Percentiles rank a stretch among this genome's conserved stretches.
phyloP scores from a whole-genome alignment of 2,888 invertebrate genomes.

The Lepetodrilus schrolli region DNA sequence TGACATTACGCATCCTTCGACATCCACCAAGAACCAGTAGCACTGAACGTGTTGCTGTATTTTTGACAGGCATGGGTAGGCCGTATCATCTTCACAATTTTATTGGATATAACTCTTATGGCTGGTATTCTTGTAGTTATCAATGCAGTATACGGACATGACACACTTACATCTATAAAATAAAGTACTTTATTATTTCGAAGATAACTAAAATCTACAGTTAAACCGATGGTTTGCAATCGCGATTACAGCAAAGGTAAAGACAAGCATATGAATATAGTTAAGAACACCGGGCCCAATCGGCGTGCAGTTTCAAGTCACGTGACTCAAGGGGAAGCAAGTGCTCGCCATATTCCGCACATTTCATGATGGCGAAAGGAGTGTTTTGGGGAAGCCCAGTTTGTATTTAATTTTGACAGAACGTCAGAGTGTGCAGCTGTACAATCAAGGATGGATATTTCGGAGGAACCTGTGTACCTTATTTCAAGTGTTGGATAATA shows the following conservation, averaged over 20 bases:
- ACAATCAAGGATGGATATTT: slow-evolving; percentile 14
- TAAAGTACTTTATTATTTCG: background rate
- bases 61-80: too few relatives aligned
- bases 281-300: slow-evolving; percentile 34
- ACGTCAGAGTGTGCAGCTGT: background rate
- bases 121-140: too few relatives aligned
- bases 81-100: too few relatives aligned
- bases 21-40: too few relatives aligned
- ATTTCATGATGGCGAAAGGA: slow-evolving; percentile 15
- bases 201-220: background rate
- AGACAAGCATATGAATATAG: background rate
- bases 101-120: too few relatives aligned
- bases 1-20: too few relatives aligned
- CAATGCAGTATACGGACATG: too few relatives aligned
- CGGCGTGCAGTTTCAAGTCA: slow-evolving; percentile 35
- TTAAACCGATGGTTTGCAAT: background rate
- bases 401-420: slow-evolving; percentile 5
- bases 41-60: too few relatives aligned
- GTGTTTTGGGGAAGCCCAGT: background rate
- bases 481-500: background rate
- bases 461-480: background rate
- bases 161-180: background rate
- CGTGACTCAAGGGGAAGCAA: slow-evolving; percentile 41
- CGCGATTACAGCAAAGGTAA: background rate
- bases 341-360: slow-evolving; percentile 34